Base-by-base conservation (phyloP, 2,113 vertebrate species). In the Dasyurus viverrinus region DNA sequence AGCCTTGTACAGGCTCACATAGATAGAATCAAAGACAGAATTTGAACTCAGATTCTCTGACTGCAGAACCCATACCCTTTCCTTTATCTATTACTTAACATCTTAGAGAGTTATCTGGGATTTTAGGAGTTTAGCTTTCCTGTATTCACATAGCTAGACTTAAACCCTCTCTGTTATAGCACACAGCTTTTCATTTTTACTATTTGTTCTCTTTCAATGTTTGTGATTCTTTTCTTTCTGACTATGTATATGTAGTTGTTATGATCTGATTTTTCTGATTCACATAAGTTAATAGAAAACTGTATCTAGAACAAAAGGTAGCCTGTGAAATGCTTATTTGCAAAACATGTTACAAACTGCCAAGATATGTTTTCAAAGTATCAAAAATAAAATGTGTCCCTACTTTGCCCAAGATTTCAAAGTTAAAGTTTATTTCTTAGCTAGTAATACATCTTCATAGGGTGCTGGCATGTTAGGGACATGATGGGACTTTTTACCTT, bases 231-330 rank as follows among this genome's bases (percentile, higher is more conserved):
- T 42, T 42, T 8, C 1, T 76, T 76, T 16, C 42, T 84, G n/a
- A 6, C 2, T 22, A 26, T 94, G 96, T 95, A 91, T 93, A 92
- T 36, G 54, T 36, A 46, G n/a, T 36, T 9, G 19, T 94, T 94
- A 52, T 30, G 30, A 48, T 46, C 23, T 94, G 97, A 84, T 93
- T 93, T 23, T 68, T n/a, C 54, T 54, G 90, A 52, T 89, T 93
- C 96, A 47, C 57, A 76, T 95, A 89, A 46, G 8, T 93, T 94
- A 42, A 11, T 53, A 91, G 55, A 23, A 96, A 96, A 95, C 54
- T 93, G 92, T 95, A 96, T 96, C 96, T 54, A 95, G 92, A 54
- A 91, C 94, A 91, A 98, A 94, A 57, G 95, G 94, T 94, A 97
- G 54, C 50, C 55, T 48, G 22, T 42, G 93, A 93, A 95, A 25